phyloP scores from a whole-genome alignment of 2,113 vertebrate genomes.

The Dermatemys mawii region DNA sequence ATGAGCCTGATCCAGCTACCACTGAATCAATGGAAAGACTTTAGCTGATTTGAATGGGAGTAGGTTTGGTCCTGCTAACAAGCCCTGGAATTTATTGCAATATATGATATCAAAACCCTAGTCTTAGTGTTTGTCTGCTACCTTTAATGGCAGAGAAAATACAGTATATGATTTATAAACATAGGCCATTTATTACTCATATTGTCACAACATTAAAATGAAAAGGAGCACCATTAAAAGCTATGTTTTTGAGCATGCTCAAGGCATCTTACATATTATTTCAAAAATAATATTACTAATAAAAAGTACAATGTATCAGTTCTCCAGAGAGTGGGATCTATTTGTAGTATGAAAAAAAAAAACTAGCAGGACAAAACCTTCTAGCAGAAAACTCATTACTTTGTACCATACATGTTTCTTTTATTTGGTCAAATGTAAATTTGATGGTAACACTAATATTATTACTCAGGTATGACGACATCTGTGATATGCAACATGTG shows the following conservation, averaged over 20 bases:
- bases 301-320: neutral
- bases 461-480: conserved; percentile 34
- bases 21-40: neutral
- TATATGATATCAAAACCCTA: neutral
- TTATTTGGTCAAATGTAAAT: conserved; percentile 52
- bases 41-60: neutral
- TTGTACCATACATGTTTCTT: conserved; percentile 22
- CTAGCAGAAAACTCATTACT: conserved; percentile 8
- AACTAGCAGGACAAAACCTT: neutral
- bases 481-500: neutral
- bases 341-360: conserved; percentile 21
- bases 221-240: neutral
- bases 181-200: neutral
- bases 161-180: neutral
- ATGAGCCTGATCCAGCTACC: neutral
- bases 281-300: neutral
- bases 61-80: neutral
- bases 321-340: neutral
- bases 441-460: conserved; percentile 38
- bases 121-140: neutral
- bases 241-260: neutral
- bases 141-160: neutral
- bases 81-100: neutral
- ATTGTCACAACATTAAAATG: neutral
- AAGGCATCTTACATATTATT: neutral